Evolutionary conservation across 2,113 vertebrate genomes (phyloP).

Genomic region (Strigops habroptila): DNA sequence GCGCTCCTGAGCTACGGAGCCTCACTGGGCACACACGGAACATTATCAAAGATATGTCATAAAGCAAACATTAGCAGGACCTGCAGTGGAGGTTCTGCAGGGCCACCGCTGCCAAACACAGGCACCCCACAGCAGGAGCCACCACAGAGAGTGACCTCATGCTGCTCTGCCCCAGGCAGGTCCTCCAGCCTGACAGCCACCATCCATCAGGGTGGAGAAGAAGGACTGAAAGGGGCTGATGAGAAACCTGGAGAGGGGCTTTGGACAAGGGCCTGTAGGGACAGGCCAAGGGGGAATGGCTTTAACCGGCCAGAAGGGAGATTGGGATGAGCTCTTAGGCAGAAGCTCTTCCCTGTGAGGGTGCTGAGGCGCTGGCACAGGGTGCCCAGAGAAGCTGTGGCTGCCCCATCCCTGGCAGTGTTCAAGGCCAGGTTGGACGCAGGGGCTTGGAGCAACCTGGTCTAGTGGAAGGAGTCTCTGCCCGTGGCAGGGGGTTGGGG

Average conservation of each 20-base stretch:
- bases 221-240: background rate
- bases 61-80: slow-evolving; percentile 46
- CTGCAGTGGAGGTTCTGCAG: background rate
- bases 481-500: background rate
- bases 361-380: too few relatives aligned
- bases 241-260: background rate
- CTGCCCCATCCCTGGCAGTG: background rate
- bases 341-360: too few relatives aligned
- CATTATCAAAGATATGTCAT: slow-evolving; percentile 41
- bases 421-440: background rate
- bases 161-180: background rate
- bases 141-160: background rate
- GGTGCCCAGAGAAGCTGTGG: too few relatives aligned
- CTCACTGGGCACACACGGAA: background rate
- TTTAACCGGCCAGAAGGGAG: background rate
- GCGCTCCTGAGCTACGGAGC: background rate
- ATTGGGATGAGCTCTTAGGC: too few relatives aligned
- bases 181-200: background rate
- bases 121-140: background rate
- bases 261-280: background rate
- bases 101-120: background rate
- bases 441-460: background rate
- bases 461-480: background rate
- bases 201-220: background rate
- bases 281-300: background rate